These are phyloP conservation scores for Caloenas nicobarica DNA, from an alignment of 2,113 vertebrate species.

Conservation along the genomic window DNA sequence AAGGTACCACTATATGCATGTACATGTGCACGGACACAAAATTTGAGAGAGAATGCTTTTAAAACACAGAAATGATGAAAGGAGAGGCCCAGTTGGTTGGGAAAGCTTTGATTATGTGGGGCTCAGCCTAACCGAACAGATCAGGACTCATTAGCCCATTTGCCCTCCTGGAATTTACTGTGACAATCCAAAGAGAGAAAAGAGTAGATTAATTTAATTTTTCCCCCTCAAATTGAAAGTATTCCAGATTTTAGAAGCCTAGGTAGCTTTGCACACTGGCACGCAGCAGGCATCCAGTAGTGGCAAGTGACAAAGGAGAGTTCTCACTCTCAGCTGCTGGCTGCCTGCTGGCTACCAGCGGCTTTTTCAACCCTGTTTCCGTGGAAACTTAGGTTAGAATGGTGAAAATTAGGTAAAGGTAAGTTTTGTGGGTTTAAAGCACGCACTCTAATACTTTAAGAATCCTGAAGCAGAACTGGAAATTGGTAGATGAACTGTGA, in stretches of 20 bases:
- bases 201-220: constrained; percentile 69
- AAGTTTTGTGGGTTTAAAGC: constrained; percentile 71
- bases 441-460: constrained; percentile 64
- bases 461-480: constrained; percentile 60
- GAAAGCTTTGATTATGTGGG: constrained; percentile 11
- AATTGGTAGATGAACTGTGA: constrained; percentile 57
- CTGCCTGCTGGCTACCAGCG: constrained; percentile 70
- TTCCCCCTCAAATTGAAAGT: constrained; percentile 55
- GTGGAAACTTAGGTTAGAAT: constrained; percentile 75
- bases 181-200: constrained; percentile 55
- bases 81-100: neutral
- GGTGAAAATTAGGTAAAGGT: constrained; percentile 76
- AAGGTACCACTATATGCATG: neutral
- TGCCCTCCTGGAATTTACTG: constrained; percentile 66
- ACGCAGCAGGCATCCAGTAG: constrained; percentile 71
- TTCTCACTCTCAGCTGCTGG: constrained; percentile 72
- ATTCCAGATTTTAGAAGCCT: constrained; percentile 61
- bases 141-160: constrained; percentile 42
- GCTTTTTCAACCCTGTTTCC: constrained; percentile 74
- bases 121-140: constrained; percentile 27
- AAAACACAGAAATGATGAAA: neutral
- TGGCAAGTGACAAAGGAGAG: constrained; percentile 74
- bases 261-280: constrained; percentile 71
- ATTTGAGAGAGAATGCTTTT: neutral
- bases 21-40: neutral